Percentiles rank a stretch among this genome's conserved stretches.
Evolutionary conservation across 2,113 vertebrate genomes (phyloP).

Genomic region (Coptodon rendalli): DNA sequence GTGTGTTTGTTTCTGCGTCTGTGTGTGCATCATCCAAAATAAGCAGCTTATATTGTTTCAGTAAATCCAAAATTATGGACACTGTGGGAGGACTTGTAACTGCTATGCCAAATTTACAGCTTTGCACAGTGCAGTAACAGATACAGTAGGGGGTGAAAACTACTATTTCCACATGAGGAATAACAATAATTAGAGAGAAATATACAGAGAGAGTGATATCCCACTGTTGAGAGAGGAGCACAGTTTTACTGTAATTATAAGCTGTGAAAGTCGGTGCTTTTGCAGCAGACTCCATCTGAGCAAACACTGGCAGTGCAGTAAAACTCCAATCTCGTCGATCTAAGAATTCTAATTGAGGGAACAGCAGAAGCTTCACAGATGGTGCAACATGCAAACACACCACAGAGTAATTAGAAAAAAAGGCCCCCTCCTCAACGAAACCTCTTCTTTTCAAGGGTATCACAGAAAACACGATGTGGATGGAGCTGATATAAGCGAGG

Average conservation of each 20-base stretch:
- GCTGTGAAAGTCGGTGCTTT: constrained; percentile 13
- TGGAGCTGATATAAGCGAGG: not conserved
- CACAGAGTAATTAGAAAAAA: constrained; percentile 53
- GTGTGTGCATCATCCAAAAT: constrained; percentile 8
- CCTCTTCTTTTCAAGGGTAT: not conserved
- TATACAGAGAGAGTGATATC: constrained; percentile 3
- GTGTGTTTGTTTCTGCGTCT: not conserved
- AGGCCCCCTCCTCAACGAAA: not conserved
- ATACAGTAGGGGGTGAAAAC: constrained; percentile 38
- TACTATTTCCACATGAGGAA: constrained; percentile 47
- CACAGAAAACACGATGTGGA: constrained; percentile 11
- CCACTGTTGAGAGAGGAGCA: constrained; percentile 5
- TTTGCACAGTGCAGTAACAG: constrained; percentile 34
- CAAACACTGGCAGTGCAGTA: constrained; percentile 37
- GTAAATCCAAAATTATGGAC: constrained; percentile 50
- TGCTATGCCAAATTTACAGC: constrained; percentile 46
- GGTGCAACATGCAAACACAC: constrained; percentile 56
- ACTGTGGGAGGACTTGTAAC: constrained; percentile 39
- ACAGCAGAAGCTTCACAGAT: constrained; percentile 51
- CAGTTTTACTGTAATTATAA: constrained; percentile 57
- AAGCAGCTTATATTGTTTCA: constrained; percentile 58
- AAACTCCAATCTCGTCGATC: constrained; percentile 57
- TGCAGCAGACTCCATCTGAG: constrained; percentile 41
- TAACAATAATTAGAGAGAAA: constrained; percentile 47
- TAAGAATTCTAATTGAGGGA: constrained; percentile 67